Evolutionary conservation across 2,113 vertebrate genomes (phyloP), one percentile per base, ranked within the genome.

Genomic region (Casuarius casuarius): DNA sequence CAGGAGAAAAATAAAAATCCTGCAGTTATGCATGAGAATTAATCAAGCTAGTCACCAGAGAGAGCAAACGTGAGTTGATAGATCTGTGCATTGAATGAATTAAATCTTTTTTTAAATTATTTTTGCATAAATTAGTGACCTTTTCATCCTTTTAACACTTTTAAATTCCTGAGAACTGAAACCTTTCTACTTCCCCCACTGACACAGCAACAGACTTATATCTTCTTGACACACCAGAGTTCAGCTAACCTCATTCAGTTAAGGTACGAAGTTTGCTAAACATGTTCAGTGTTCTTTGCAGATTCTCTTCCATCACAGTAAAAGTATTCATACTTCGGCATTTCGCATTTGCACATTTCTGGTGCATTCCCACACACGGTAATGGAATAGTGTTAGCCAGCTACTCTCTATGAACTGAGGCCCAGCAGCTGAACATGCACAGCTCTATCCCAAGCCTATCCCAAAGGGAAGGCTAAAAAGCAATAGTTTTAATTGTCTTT

Each of bases 101-200:
- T 21, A 86, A 63, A 8, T 40, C 0, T 35, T 74, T 82, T 38
- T 84, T 84, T 46, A 38, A 38, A 38, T 38, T 38, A 61, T 49
- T 75, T 87, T 51, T 79, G 25, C 28, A 86, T 80, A 40, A n/a
- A 31, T 19, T 22, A 73, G 11, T 17, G 21, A 83, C 12, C 25
- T 83, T 93, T 88, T 76, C 7, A 80, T 59, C 23, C 21, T 25
- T 86, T 88, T 88, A 28, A 56, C 17, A 51, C 94, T 83, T 87
- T 80, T 22, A 70, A 65, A 71, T 28, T 89, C 44, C 20, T 28
- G 61, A 76, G 84, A 90, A 54, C 3, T 7, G 29, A 80, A 76
- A 23, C 23, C 29, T 76, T 83, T 80, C 19, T 73, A 25, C 33
- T 70, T 89, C 40, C 33, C 71, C 33, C 74, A 26, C 33, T 79